Percentiles rank a stretch among this genome's conserved stretches.
Conservation (phyloP, 2,888 invertebrate genomes). For the Fissipunctia ypsillon region DNA sequence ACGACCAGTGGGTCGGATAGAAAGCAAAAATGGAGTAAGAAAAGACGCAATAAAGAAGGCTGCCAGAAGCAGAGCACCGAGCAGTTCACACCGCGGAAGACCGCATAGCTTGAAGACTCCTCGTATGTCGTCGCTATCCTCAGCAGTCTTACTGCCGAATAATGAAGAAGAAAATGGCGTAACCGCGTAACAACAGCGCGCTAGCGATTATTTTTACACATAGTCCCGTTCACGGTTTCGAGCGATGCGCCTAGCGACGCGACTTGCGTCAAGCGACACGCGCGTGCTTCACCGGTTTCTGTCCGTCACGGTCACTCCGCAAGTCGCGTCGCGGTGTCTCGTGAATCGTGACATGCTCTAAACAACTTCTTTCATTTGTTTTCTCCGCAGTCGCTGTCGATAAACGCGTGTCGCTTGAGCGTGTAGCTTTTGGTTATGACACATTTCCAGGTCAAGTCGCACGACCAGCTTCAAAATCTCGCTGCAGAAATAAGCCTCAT, state of each 20-base stretch:
- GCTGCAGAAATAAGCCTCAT: constrained; percentile 13
- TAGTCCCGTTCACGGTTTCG: neutral
- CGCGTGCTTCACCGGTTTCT: neutral
- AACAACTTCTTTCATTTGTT: neutral
- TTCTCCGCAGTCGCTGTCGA: neutral
- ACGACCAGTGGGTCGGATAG: neutral
- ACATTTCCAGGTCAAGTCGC: neutral
- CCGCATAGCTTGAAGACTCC: neutral
- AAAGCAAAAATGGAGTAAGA: neutral
- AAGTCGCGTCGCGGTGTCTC: neutral
- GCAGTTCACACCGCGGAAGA: neutral
- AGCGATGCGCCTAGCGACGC: neutral
- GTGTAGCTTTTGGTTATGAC: too few species aligned
- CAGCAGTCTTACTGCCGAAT: neutral
- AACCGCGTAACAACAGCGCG: neutral
- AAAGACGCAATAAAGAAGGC: neutral
- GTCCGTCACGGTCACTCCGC: neutral
- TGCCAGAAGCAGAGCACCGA: neutral
- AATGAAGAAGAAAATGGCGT: neutral
- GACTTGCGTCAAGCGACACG: neutral
- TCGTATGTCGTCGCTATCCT: neutral
- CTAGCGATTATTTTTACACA: neutral
- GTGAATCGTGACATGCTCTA: neutral
- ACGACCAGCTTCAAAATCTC: constrained; percentile 3
- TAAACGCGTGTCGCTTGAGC: neutral